phyloP scores from a whole-genome alignment of 2,797 vertebrate genomes.

The Lates japonicus region DNA sequence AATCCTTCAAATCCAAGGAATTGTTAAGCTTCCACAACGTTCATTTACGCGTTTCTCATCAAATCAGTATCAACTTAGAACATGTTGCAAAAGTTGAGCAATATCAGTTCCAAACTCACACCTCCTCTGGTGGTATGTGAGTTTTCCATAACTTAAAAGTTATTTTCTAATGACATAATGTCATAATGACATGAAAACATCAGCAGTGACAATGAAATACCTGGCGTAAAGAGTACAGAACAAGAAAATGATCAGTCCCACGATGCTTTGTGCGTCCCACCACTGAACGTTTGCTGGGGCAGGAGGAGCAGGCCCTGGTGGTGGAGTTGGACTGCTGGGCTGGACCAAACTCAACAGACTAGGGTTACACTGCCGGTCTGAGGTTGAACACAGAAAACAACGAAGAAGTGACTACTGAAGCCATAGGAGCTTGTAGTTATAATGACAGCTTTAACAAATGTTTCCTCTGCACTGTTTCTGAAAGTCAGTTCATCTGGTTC shows the following conservation, averaged over 20 bases:
- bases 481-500: background rate
- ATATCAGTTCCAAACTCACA: background rate
- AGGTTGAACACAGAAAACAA: slow-evolving; percentile 3
- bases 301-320: slow-evolving; percentile 30
- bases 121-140: background rate
- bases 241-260: slow-evolving; percentile 91
- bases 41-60: background rate
- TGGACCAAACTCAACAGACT: slow-evolving; percentile 87
- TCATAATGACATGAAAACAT: background rate
- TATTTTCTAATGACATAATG: too few relatives aligned
- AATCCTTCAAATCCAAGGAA: background rate
- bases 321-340: slow-evolving; percentile 56
- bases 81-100: too few relatives aligned
- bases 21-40: background rate
- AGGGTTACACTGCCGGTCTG: slow-evolving; percentile 91
- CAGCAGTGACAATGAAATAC: slow-evolving; percentile 69
- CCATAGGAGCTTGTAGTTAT: too few relatives aligned
- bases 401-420: background rate
- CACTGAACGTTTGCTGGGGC: slow-evolving; percentile 75
- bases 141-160: background rate
- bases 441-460: too few relatives aligned
- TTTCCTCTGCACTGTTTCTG: background rate
- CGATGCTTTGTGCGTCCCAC: slow-evolving; percentile 93
- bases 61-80: background rate
- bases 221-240: slow-evolving; percentile 94